Evolutionary conservation across 1,140 invertebrate genomes (phyloP).

Genomic region (Drosophila subobscura): DNA sequence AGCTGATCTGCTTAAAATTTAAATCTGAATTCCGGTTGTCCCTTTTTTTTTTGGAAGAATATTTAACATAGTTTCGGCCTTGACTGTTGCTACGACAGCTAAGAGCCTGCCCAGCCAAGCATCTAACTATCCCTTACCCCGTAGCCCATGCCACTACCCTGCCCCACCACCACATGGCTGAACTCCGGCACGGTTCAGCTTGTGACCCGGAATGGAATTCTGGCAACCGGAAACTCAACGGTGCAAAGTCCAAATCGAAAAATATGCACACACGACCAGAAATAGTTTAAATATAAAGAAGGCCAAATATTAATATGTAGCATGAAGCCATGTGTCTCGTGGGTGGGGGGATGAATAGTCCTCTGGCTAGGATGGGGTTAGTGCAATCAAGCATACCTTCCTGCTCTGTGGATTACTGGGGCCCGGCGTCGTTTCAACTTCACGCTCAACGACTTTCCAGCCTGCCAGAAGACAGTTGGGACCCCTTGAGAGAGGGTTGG

Average conservation of each 20-base stretch:
- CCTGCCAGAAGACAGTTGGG: conserved; percentile 10
- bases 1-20: too few relatives aligned
- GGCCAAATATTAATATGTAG: conserved; percentile 65
- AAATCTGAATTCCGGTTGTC: too few relatives aligned
- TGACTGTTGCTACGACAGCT: too few relatives aligned
- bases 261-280: conserved; percentile 56
- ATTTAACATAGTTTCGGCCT: too few relatives aligned
- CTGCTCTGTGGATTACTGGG: conserved; percentile 64
- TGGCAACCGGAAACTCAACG: conserved; percentile 53
- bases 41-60: too few relatives aligned
- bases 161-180: too few relatives aligned
- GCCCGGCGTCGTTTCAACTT: conserved; percentile 50
- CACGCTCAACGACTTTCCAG: conserved; percentile 65
- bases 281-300: conserved; percentile 67
- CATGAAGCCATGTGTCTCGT: background rate
- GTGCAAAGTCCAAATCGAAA: conserved; percentile 63
- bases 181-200: background rate
- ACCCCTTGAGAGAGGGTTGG: background rate
- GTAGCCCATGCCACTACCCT: too few relatives aligned
- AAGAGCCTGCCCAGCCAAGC: background rate
- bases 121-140: conserved; percentile 3
- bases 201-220: conserved; percentile 42
- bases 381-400: conserved; percentile 69
- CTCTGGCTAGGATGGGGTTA: conserved; percentile 14
- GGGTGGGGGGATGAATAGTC: background rate